These are phyloP conservation scores for Rattus norvegicus DNA, from an alignment of 2,113 vertebrate genomes.

Conservation along the genomic window GRCr8 NC_086023.1:106946001-106946500, in stretches of 20 bases:
- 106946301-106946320: neutral
- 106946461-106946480: constrained; percentile 23
- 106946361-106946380: neutral
- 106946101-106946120: constrained; percentile 41
- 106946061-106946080: neutral
- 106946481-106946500: neutral
- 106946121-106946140: constrained; percentile 25
- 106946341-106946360: neutral
- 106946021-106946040: constrained; percentile 16
- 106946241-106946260: neutral
- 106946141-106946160: constrained; percentile 33
- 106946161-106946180: neutral
- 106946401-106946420: no score
- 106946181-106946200: neutral
- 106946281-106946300: neutral
- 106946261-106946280: neutral
- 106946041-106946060: constrained; percentile 2
- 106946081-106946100: constrained; percentile 36
- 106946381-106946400: neutral
- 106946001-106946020: constrained; percentile 45
- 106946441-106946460: constrained; percentile 15
- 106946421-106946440: neutral
- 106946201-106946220: neutral
- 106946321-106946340: neutral
- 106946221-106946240: neutral